Evolutionary conservation across 2,113 vertebrate genomes (phyloP), one percentile per base, ranked within the genome.

Genomic region (Vicugna pacos): DNA sequence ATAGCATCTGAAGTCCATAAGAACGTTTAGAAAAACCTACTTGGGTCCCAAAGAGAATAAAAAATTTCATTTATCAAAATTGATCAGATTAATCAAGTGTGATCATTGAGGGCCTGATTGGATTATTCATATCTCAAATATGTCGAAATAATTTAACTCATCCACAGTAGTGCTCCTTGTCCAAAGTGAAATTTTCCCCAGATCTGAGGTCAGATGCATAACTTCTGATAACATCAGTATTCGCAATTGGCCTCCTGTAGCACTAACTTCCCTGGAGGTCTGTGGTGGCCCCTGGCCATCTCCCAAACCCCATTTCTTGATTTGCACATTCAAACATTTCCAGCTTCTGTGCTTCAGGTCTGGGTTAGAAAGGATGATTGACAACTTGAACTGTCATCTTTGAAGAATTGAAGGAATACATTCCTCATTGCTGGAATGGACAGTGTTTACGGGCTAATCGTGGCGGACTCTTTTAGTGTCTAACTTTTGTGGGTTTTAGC

Each of bases 391-490:
- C 35, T 77, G 50, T 72, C 87, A 14, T 24, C 87, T 32, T n/a
- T 73, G 62, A 94, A 79, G 50, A 65, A 73, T 1, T 60, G 42
- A 88, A 95, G 28, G 42, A 93, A 50, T 75, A 17, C 4, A 35
- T 67, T 52, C 10, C 28, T 70, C 56, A n/a, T 20, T 56, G 82
- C 48, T 38, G 38, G 67, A 94, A 73, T 79, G 65, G 91, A 50
- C 95, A 64, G 15, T 92, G 79, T 83, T 95, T 73, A 82, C 5
- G 12, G 77, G 81, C 82, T 22, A 79, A 75, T 64, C 58, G 54
- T 17, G 48, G 76, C 5, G 54, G 56, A 46, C 17, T 80, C 72
- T 89, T 65, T 32, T 7, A 26, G n/a, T 26, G 38, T 89, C 76
- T 92, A 5, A 48, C n/a, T 32, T 81, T 7, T 84, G 64, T 48